Conservation (phyloP, 2,888 invertebrate species). For the Arctia plantaginis region DNA sequence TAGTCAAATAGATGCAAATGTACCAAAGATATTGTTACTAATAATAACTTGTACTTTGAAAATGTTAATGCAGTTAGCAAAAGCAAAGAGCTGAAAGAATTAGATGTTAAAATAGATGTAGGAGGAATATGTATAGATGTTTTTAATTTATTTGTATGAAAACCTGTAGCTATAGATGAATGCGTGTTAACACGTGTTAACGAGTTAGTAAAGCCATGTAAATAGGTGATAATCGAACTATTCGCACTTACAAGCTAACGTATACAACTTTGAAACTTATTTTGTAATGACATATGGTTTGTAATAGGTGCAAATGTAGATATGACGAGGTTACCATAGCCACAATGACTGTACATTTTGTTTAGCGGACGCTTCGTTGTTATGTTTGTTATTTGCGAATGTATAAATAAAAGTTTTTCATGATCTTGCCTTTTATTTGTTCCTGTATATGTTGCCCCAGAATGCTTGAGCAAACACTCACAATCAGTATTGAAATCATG, state of each 20-base stretch:
- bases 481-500: conserved; percentile 31
- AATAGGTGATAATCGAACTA: conserved; percentile 65
- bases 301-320: conserved; percentile 32
- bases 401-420: conserved; percentile 78
- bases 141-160: conserved; percentile 55
- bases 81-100: conserved; percentile 38
- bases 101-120: conserved; percentile 46
- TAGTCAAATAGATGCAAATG: background rate
- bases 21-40: conserved; percentile 46
- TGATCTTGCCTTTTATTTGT: conserved; percentile 53
- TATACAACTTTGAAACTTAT: conserved; percentile 33
- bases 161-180: conserved; percentile 49
- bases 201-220: conserved; percentile 67
- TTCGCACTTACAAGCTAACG: conserved; percentile 44
- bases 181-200: conserved; percentile 55
- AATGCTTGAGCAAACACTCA: conserved; percentile 25
- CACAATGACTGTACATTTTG: conserved; percentile 52
- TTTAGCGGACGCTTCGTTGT: conserved; percentile 67
- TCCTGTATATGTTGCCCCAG: background rate
- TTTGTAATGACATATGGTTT: conserved; percentile 27
- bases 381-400: conserved; percentile 75
- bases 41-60: conserved; percentile 40
- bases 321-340: conserved; percentile 48
- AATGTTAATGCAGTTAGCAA: conserved; percentile 38
- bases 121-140: conserved; percentile 43